Evolutionary conservation across 2,113 vertebrate genomes (phyloP).

Genomic region (Nerophis ophidion): DNA sequence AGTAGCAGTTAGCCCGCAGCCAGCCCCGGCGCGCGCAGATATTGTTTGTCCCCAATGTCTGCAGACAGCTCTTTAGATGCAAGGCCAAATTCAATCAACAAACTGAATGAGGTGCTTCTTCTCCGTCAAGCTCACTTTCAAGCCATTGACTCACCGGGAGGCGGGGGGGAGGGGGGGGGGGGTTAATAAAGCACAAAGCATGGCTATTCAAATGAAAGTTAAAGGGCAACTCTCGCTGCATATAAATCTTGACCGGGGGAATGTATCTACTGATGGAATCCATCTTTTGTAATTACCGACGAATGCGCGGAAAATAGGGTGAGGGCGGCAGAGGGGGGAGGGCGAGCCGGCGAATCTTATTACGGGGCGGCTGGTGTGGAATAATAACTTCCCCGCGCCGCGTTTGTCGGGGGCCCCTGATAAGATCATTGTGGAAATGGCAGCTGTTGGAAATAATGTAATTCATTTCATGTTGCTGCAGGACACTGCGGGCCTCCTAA

Average conservation of each 20-base stretch:
- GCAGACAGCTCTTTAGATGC: constrained; percentile 35
- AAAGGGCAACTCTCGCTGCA: constrained; percentile 46
- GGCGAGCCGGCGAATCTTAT: constrained; percentile 53
- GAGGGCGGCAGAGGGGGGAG: constrained; percentile 24
- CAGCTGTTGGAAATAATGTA: constrained; percentile 91
- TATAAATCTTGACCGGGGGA: constrained; percentile 48
- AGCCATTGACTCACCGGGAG: constrained; percentile 31
- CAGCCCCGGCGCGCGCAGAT: constrained; percentile 21
- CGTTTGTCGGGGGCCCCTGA: constrained; percentile 74
- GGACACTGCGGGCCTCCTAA: constrained; percentile 81
- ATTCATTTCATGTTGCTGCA: constrained; percentile 86
- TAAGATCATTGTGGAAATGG: constrained; percentile 81
- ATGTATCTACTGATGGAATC: constrained; percentile 45
- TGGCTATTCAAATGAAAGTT: constrained; percentile 58
- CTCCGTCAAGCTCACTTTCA: constrained; percentile 28
- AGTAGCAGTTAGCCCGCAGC: constrained; percentile 25
- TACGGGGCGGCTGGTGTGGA: constrained; percentile 65
- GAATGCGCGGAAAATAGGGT: constrained; percentile 42
- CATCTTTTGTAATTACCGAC: constrained; percentile 66
- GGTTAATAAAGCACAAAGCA: constrained; percentile 41
- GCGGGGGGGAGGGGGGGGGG: constrained; percentile 2
- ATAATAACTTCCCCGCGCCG: constrained; percentile 74
- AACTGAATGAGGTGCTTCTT: constrained; percentile 51
- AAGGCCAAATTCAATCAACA: constrained; percentile 53
- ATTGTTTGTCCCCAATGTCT: constrained; percentile 35